Evolutionary conservation across 1,140 invertebrate species (phyloP).

Genomic region (Drosophila ogumai): DNA sequence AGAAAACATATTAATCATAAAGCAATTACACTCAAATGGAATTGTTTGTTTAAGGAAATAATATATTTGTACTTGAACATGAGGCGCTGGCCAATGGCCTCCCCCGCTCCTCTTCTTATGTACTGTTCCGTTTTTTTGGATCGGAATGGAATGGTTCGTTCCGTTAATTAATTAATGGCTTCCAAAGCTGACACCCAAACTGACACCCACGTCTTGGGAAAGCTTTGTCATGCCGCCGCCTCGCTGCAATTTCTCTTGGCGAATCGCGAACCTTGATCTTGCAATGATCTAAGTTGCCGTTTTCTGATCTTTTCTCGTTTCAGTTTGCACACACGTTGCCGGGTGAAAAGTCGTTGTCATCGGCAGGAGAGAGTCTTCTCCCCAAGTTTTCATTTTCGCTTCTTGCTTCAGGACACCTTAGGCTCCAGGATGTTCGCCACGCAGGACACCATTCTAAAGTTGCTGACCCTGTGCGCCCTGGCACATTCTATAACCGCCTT

Average conservation of each 20-base stretch:
- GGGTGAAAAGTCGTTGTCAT: conserved; percentile 46
- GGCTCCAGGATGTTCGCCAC: conserved; percentile 58
- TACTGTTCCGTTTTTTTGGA: background rate
- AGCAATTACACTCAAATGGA: conserved; percentile 65
- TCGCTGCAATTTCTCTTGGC: conserved; percentile 55
- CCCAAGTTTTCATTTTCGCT: background rate
- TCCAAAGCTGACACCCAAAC: conserved; percentile 37
- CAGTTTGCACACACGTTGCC: conserved; percentile 40
- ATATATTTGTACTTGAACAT: conserved; percentile 62
- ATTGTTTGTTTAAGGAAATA: conserved; percentile 76
- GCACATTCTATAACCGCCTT: conserved; percentile 70
- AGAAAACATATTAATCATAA: conserved; percentile 57
- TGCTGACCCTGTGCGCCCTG: conserved; percentile 75
- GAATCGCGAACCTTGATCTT: conserved; percentile 69
- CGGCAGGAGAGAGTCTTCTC: conserved; percentile 14
- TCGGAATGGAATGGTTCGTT: conserved; percentile 35
- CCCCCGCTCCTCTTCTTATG: conserved; percentile 1
- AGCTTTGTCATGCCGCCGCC: conserved; percentile 62
- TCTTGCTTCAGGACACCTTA: background rate
- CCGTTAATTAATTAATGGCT: conserved; percentile 77
- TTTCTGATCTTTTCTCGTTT: conserved; percentile 31
- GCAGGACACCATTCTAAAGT: conserved; percentile 65
- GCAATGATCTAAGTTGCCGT: conserved; percentile 37
- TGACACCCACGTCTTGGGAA: conserved; percentile 41
- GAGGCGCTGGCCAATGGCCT: conserved; percentile 27